A percentile compares a stretch with the other conserved stretches of the same genome.
Conservation (phyloP, 2,113 vertebrate genomes). For the Panurus biarmicus region DNA sequence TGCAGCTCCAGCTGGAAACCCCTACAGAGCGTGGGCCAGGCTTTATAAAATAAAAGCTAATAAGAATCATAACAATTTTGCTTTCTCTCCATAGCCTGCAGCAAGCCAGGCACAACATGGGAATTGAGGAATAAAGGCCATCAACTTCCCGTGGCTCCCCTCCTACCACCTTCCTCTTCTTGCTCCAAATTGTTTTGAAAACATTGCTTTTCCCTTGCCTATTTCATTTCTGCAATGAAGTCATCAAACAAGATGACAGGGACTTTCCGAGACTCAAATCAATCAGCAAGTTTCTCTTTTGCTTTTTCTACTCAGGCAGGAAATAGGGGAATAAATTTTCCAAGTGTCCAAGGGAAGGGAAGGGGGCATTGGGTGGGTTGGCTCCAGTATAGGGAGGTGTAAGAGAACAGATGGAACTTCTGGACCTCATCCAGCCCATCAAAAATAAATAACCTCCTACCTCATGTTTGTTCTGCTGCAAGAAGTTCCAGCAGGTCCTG, state of each 20-base stretch:
- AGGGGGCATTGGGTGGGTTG: not conserved
- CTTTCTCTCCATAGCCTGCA: conserved; percentile 57
- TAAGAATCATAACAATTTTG: conserved; percentile 68
- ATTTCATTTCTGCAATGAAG: conserved; percentile 69
- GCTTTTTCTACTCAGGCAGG: conserved; percentile 15
- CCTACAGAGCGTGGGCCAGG: conserved; percentile 40
- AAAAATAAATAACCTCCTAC: not conserved
- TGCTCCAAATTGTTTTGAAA: conserved; percentile 69
- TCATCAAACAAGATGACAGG: conserved; percentile 71
- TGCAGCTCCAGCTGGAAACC: conserved; percentile 38
- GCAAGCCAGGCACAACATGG: conserved; percentile 53
- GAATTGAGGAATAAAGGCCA: conserved; percentile 68
- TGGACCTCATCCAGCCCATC: not conserved
- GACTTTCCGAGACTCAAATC: conserved; percentile 52
- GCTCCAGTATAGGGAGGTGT: not conserved
- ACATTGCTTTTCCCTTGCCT: conserved; percentile 64
- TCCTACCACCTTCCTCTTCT: conserved; percentile 50
- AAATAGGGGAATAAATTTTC: conserved; percentile 62
- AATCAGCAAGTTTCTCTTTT: conserved; percentile 55
- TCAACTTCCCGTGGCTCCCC: conserved; percentile 50
- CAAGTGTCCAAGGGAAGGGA: not conserved
- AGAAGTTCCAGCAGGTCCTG: not conserved
- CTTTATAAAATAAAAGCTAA: conserved; percentile 69
- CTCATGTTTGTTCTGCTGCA: not conserved
- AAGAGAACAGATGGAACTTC: not conserved